Conservation (phyloP, 2,113 vertebrate species). For the Lagopus muta region DNA sequence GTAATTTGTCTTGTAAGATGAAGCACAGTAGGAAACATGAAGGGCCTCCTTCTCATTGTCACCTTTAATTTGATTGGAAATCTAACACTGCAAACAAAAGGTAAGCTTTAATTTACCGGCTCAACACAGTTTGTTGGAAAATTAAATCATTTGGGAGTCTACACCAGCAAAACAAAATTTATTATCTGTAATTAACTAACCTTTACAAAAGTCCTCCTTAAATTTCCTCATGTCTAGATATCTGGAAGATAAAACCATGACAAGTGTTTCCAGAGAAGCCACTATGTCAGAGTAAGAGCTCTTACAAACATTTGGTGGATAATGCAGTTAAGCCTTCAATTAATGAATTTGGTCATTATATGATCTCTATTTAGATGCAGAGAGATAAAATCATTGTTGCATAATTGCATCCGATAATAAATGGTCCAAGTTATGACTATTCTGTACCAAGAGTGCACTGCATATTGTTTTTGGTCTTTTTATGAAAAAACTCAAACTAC, state of each 20-base stretch:
- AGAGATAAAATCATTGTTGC: neutral
- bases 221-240: conserved; percentile 53
- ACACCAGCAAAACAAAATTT: conserved; percentile 64
- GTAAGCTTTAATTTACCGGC: conserved; percentile 53
- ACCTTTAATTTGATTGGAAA: conserved; percentile 57
- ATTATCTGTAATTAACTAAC: conserved; percentile 66
- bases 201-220: conserved; percentile 58
- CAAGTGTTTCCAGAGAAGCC: neutral
- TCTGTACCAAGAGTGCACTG: neutral
- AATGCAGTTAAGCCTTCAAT: neutral
- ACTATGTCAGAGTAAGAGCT: neutral
- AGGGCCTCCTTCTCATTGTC: conserved; percentile 13
- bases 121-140: conserved; percentile 24
- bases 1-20: neutral
- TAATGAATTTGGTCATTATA: conserved; percentile 5
- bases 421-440: neutral
- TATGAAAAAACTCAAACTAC: neutral
- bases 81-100: conserved; percentile 56
- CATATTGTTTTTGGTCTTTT: neutral
- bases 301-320: neutral
- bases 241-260: conserved; percentile 19
- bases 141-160: conserved; percentile 49
- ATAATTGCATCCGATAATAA: neutral
- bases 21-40: neutral
- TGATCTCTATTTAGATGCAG: neutral